Percentiles rank a stretch among this genome's conserved stretches.
These are phyloP conservation scores for Ascidia mentula DNA, from an alignment of 23 tunicate species.

Conservation along the genomic window DNA sequence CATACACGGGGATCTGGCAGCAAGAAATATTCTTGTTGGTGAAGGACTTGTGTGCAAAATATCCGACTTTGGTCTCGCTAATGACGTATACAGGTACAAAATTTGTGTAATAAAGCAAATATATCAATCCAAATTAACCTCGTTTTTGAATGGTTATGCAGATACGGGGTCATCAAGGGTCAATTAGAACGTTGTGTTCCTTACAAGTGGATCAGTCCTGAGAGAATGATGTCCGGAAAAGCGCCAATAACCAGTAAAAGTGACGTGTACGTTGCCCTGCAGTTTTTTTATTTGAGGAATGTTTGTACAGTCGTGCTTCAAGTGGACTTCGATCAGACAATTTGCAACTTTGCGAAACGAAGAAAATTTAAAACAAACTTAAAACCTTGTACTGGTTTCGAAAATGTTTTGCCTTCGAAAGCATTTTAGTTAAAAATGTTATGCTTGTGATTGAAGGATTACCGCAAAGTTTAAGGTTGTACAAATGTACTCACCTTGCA, in stretches of 20 bases:
- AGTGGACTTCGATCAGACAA: too few relatives aligned
- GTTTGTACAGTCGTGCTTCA: too few relatives aligned
- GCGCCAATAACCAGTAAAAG: constrained; percentile 83
- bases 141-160: background rate
- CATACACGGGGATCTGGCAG: constrained; percentile 89
- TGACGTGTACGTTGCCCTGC: constrained; percentile 90
- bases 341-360: too few relatives aligned
- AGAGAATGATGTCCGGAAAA: constrained; percentile 87
- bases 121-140: background rate
- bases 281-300: too few relatives aligned
- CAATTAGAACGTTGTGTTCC: constrained; percentile 74
- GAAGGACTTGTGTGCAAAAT: constrained; percentile 61
- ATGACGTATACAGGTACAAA: constrained; percentile 79
- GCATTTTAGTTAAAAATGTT: too few relatives aligned
- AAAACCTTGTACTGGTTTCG: too few relatives aligned
- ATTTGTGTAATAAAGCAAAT: background rate
- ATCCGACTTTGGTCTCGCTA: constrained; percentile 84
- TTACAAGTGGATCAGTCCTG: constrained; percentile 88
- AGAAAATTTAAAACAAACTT: too few relatives aligned
- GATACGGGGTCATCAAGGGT: constrained; percentile 80
- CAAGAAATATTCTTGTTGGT: constrained; percentile 82
- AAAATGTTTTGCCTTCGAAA: too few relatives aligned
- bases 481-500: background rate
- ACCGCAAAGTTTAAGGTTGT: background rate
- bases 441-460: too few relatives aligned